These are phyloP conservation scores for Numenius phaeopus DNA, from an alignment of 2,797 vertebrate species.

Conservation along the genomic window DNA sequence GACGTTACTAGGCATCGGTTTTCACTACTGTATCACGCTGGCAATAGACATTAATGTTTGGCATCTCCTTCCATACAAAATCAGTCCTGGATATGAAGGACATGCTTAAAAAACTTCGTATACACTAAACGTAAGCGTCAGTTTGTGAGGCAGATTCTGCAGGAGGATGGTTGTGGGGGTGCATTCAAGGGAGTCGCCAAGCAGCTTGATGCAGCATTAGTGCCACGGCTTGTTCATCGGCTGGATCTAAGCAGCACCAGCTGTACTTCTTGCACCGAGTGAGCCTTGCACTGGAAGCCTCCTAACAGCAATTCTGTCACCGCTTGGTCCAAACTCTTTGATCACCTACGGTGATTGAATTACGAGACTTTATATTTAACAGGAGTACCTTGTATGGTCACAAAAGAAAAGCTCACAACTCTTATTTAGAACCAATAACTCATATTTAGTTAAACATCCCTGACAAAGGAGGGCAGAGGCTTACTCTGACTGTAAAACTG, in stretches of 20 bases:
- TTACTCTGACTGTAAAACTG: not conserved
- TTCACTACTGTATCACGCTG: not conserved
- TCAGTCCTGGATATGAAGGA: not conserved
- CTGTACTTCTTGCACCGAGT: not conserved
- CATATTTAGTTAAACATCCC: conserved; percentile 9
- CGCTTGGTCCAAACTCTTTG: not conserved
- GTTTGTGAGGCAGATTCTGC: not conserved
- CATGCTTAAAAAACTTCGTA: not conserved
- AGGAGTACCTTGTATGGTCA: not conserved
- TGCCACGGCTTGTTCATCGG: not conserved
- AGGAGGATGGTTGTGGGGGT: not conserved
- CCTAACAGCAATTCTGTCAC: not conserved
- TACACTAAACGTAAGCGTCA: not conserved
- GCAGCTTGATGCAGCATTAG: not conserved
- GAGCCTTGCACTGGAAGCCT: not conserved
- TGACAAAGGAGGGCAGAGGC: not conserved
- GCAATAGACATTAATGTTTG: not conserved
- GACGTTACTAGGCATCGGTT: not conserved
- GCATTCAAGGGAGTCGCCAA: not conserved
- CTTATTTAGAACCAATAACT: conserved; percentile 7
- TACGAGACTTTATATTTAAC: conserved; percentile 13
- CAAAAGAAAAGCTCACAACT: conserved; percentile 1
- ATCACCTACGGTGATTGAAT: conserved; percentile 18
- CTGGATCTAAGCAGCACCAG: not conserved
- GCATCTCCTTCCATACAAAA: not conserved